Base-by-base conservation (phyloP, 2,888 invertebrate genomes). In the Brachynemurus nebulosus region DNA sequence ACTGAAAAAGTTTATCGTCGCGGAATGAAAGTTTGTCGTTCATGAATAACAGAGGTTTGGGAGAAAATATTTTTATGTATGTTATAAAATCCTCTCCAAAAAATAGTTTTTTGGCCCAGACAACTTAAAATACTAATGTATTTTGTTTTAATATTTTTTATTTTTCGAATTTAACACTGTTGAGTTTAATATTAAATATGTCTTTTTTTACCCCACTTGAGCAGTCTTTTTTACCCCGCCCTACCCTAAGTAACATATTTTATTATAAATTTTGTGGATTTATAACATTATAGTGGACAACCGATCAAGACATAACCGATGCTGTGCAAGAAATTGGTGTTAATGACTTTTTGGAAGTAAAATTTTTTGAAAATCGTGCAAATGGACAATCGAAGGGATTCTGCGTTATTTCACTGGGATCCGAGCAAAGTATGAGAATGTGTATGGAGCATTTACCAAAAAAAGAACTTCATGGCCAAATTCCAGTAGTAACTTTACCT, bases 321-420 rank as follows among this genome's bases (percentile, higher is more conserved):
- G 83, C 85, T n/a, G 75, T 96, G 48, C 77, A 78, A 42, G 82
- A 84, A 53, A 73, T 90, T 54, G 96, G 96, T 39, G 86, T 96
- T 5, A 76, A 74, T 45, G 97, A 98, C 68, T 84, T 98, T 59
- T 77, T 93, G 57, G 98, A 99, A 63, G 93, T 98, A 27, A 97
- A 97, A 68, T 99, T 98, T 69, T 96, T 96, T 69, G 98, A 98
- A 68, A 98, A 98, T 70, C 79, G 97, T 57, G 86, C 93, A 25
- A 97, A 97, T 70, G 97, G 97, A 19, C 96, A 96, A 66, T 95
- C 93, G 0, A 97, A 97, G 71, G 93, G 98, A 21, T 98, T 96
- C 69, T 97, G 96, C 62, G 86, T 96, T 40, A 82, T 97, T 53
- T 88, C 92, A 2, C 72, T 98, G 52, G 92, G 89, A 12, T 93